Conservation (phyloP, 2,797 vertebrate genomes). For the Sebastiscus tertius region DNA sequence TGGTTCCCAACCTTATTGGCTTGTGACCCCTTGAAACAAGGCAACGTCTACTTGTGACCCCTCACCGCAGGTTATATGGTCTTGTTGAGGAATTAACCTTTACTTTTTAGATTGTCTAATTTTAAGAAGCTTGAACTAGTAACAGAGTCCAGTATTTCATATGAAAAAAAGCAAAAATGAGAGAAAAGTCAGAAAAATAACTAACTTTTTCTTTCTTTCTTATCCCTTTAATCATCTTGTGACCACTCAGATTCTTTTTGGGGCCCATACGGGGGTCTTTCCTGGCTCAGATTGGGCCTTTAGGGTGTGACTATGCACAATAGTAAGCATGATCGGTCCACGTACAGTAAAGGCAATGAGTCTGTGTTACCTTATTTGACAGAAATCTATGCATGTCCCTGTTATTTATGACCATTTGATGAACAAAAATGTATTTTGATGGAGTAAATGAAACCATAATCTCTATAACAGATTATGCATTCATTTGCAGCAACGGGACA, state of each 20-base stretch:
- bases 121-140: neutral
- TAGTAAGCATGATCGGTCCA: no score
- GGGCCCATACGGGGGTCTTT: neutral
- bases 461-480: no score
- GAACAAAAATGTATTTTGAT: neutral
- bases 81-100: neutral
- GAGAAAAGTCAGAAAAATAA: neutral
- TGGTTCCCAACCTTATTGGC: conserved; percentile 32
- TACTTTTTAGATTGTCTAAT: neutral
- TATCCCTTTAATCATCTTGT: neutral
- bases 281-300: neutral
- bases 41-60: neutral
- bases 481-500: no score
- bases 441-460: neutral
- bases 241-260: neutral
- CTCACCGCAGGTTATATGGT: neutral
- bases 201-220: neutral
- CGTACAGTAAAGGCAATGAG: neutral
- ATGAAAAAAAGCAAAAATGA: neutral
- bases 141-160: neutral
- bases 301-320: neutral
- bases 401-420: neutral
- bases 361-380: neutral
- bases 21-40: neutral
- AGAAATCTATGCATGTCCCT: neutral